Base-by-base conservation (phyloP, 2,888 invertebrate species). In the Pyrrhia umbra region DNA sequence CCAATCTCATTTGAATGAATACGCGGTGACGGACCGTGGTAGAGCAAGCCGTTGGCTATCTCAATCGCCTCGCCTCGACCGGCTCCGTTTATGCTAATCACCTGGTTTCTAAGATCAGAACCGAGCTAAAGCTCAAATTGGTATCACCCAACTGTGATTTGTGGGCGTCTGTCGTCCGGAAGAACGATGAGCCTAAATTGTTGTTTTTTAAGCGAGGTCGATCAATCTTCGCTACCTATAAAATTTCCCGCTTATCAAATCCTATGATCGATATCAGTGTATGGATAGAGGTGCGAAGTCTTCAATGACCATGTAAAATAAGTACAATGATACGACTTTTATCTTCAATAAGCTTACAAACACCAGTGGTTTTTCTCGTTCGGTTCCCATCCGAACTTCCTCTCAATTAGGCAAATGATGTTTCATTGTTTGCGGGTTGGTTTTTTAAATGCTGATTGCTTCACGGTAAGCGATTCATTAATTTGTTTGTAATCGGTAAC, bases 401-500 rank as follows among this genome's bases (percentile, higher is more conserved):
- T 81, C 75, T 75, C 80, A 82, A 86, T 87, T 85, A 85, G 77
- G 74, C 73, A 81, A 85, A 85, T 73, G 65, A 82, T 75, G 73
- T 68, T 71, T 79, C 75, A 83, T 86, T 85, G 85, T 86, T 81
- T 81, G 77, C 68, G 64, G 58, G 62, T 76, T 77, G 68, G 61
- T 80, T 86, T 82, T 82, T 83, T 66, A 66, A 65, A 77, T 71
- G 52, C 55, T 66, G 64, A 82, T 89, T 86, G 82, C 85, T 87
- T 88, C 86, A 88, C 84, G 84, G 85, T 79, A 67, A 67, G 74
- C 75, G 61, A 79, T 80, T 86, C 84, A 90, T 89, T 90, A 90
- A 90, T 90, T 88, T 90, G 88, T 88, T 90, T 88, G 87, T 88
- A 84, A 91, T 93, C 87, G 86, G 91, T 91, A 93, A 91, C 90